Base-by-base conservation (phyloP, 2,888 invertebrate species). In the Muscina levida region DNA sequence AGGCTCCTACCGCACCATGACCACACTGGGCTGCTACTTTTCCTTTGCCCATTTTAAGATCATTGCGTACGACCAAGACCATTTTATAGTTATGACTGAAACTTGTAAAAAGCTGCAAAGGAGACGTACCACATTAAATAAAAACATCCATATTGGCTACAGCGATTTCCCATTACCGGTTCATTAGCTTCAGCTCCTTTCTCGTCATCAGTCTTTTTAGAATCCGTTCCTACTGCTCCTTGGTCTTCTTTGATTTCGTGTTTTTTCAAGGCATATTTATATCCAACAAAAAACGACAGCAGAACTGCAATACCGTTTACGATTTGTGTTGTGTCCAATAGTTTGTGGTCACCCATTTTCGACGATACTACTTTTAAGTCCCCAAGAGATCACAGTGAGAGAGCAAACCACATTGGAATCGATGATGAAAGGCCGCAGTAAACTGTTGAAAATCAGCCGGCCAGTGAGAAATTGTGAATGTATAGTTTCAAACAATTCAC, bases 21-120 rank as follows among this genome's bases (percentile, higher is more conserved):
- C 95, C 94, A 90, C 97, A 97, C 90, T 98, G 98, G 0, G 98
- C 96, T 2, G 97, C 98, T 48, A 97, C 95, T 92, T 98, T 98
- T 0, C 98, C 97, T 91, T 97, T 97, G 13, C 96, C 95, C 98
- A 98, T 98, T 89, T 96, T 96, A 2, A 98, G 91, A 86, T 98
- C 98, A 87, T 94, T 96, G 85, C 98, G 92, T 4, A 98, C 95
- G 1, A 97, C 95, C 83, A 98, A 90, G 5, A 97, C 95, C 91
- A 98, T 92, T 91, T 98, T 96, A 85, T 93, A 94, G 87, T 94
- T 94, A 44, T 92, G 91, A 62, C 91, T 89, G 31, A 85, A 85
- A 73, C 86, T 88, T 26, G 84, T 77, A 73, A 83, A 87, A 11
- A 84, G 82, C 90, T 89, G 59, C 0, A 82, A 67, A n/a, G n/a